Evolutionary conservation across 2,888 invertebrate species (phyloP), one percentile per base, ranked within the genome.

Genomic region (Sinohyriopsis cumingii): DNA sequence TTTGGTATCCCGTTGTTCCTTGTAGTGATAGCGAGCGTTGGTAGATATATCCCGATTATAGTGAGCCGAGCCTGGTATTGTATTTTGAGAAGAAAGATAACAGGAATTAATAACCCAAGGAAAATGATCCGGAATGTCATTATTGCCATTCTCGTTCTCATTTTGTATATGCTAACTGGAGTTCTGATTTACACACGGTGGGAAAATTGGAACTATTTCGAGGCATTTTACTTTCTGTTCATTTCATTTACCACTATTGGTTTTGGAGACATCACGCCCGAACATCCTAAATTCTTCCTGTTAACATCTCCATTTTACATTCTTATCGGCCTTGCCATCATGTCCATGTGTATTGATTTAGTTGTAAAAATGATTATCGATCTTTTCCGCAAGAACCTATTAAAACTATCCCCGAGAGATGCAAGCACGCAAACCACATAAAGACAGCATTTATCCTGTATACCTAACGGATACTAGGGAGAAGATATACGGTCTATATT

Each of bases 311-410:
- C 45, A 15, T 45, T 97, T 64, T 97, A 99, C 88, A 91, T 99
- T 68, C 94, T 98, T 24, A 95, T 98, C 84, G 98, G 98, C 15
- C 92, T 99, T 73, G 96, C 98, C 0, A 92, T 99, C 25, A 98
- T 97, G 67, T 96, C 98, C 80, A 98, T 98, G 97, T 96, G 96
- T 90, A 95, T 99, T 85, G 97, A 97, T 87, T 96, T 98, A 22
- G 96, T 98, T 1, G 84, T 87, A 75, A 85, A 45, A 45, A 45
- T 45, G 45, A 15, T 45, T 0, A 15, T 3, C 15, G 15, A 45
- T 45, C 15, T 45, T 15, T 15, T 12, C 45, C 12, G 45, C 9
- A 45, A 45, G 45, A 45, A 45, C 0, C 2, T 45, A 45, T 15
- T 45, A 15, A 45, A 45, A 15, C 3, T 45, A 45, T 45, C 15